Conservation (phyloP, 2,888 invertebrate genomes). For the Chymomyza fuscimana region DNA sequence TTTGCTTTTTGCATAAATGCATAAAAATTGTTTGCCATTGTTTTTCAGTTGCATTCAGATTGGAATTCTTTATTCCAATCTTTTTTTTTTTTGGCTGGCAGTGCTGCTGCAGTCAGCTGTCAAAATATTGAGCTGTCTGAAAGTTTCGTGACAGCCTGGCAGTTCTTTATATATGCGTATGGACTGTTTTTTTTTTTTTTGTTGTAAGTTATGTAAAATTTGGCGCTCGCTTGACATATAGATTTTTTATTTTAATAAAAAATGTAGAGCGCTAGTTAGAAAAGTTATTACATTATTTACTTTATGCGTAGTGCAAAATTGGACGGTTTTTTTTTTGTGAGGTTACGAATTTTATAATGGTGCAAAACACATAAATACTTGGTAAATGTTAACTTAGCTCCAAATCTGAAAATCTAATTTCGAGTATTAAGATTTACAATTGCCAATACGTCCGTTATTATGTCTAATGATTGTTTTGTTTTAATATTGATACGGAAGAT, state of each 20-base stretch:
- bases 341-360: too few species aligned
- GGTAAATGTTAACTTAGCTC: background rate
- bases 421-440: too few species aligned
- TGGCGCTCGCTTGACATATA: slow-evolving; percentile 23
- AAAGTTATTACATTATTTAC: too few species aligned
- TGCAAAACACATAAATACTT: background rate
- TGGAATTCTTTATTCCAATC: slow-evolving; percentile 17
- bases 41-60: slow-evolving; percentile 48
- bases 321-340: too few species aligned
- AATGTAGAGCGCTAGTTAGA: slow-evolving; percentile 12
- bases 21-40: slow-evolving; percentile 71
- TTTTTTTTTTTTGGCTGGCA: slow-evolving; percentile 24
- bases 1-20: slow-evolving; percentile 68
- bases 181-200: background rate
- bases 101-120: slow-evolving; percentile 51
- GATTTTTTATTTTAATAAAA: slow-evolving; percentile 42
- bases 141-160: slow-evolving; percentile 41
- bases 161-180: slow-evolving; percentile 30
- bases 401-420: too few species aligned
- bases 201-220: slow-evolving; percentile 5
- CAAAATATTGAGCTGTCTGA: slow-evolving; percentile 72
- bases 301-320: too few species aligned
- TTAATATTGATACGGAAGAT: too few species aligned
- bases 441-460: too few species aligned
- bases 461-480: too few species aligned